Percentiles rank a stretch among this genome's conserved stretches.
Conservation (phyloP, 1,140 invertebrate genomes). For the Ctenoplectra terminalis region DNA sequence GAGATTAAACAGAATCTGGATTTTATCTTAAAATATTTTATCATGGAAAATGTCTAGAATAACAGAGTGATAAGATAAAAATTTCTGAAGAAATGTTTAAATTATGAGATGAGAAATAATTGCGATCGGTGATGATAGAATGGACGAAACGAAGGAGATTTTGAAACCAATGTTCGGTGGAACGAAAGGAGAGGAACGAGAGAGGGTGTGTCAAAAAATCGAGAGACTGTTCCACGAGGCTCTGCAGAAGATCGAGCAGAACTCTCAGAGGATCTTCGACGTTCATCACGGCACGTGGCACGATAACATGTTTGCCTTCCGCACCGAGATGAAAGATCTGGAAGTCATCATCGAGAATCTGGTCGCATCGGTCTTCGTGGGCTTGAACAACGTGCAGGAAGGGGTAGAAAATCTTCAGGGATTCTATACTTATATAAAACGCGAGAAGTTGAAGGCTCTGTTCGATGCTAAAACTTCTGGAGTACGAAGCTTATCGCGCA, state of each 20-base stretch:
- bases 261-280: constrained; percentile 87
- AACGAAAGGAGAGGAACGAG: constrained; percentile 87
- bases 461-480: constrained; percentile 83
- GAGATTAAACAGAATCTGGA: too few relatives aligned
- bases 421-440: constrained; percentile 87
- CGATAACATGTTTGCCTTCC: constrained; percentile 89
- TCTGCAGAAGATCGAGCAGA: constrained; percentile 85
- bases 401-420: constrained; percentile 86
- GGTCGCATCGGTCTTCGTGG: constrained; percentile 86
- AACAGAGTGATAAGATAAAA: too few relatives aligned
- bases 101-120: neutral
- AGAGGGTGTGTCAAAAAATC: constrained; percentile 88
- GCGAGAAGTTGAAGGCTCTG: constrained; percentile 85
- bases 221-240: constrained; percentile 89
- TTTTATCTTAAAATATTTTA: too few relatives aligned
- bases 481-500: too few relatives aligned
- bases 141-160: constrained; percentile 86
- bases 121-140: constrained; percentile 70
- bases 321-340: constrained; percentile 86
- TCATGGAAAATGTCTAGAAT: too few relatives aligned
- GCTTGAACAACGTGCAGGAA: constrained; percentile 88
- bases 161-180: constrained; percentile 86
- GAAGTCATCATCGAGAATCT: constrained; percentile 89
- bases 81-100: too few relatives aligned
- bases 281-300: constrained; percentile 88